Conservation (phyloP, 2,888 invertebrate genomes). For the Prosapia bicincta region DNA sequence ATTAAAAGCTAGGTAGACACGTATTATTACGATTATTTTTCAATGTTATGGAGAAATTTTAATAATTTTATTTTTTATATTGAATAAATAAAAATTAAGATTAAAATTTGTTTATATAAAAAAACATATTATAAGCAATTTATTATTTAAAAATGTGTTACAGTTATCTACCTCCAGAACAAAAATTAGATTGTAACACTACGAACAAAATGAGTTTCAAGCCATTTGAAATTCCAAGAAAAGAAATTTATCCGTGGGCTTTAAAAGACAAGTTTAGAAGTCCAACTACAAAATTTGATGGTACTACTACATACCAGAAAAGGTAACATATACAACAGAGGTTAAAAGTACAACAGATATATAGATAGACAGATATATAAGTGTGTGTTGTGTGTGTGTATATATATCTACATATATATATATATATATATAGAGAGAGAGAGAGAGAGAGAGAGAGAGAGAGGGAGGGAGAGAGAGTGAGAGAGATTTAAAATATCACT, state of each 20-base stretch:
- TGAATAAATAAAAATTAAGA: background rate
- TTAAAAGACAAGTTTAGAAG: slow-evolving; percentile 40
- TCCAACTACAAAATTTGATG: slow-evolving; percentile 42
- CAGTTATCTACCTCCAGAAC: slow-evolving; percentile 34
- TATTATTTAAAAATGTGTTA: background rate
- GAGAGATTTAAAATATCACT: no score
- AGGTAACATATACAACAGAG: no score
- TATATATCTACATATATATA: no score
- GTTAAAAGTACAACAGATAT: no score
- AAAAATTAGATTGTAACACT: slow-evolving; percentile 44
- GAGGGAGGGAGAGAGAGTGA: no score
- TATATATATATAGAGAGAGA: no score
- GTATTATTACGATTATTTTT: no score
- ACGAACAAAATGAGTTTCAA: slow-evolving; percentile 46
- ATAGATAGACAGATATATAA: no score
- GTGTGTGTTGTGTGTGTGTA: no score
- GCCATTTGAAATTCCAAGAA: slow-evolving; percentile 41
- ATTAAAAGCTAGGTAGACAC: no score
- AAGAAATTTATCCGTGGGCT: slow-evolving; percentile 44
- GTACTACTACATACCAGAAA: slow-evolving; percentile 43
- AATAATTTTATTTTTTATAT: background rate
- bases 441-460: no score
- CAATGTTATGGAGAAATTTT: background rate
- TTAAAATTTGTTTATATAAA: background rate
- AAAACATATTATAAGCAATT: background rate